Base-by-base conservation (phyloP, 2,113 vertebrate species). In the Emydocephalus ijimae region DNA sequence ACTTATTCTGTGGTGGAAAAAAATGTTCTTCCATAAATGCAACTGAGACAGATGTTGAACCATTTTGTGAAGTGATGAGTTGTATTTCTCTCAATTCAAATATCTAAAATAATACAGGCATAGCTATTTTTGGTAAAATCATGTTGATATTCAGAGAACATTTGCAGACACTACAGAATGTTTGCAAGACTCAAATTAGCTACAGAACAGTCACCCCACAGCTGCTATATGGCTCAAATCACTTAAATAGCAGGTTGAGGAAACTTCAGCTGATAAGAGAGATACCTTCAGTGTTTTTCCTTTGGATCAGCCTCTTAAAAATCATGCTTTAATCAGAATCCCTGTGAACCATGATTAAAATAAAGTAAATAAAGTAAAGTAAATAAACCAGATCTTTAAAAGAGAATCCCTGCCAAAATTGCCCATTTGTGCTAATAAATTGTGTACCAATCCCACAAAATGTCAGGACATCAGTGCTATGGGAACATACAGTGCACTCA, bases 201-300 rank as follows among this genome's bases (percentile, higher is more conserved):
- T 87, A 23, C 87, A 61, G 48, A 43, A 18, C 45, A 52, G 5
- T 24, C 0, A 0, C 10, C 90, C 23, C 74, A 0, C 85, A 0
- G 55, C 87, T 0, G 56, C n/a, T 0, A 0, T 0, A 54, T 0
- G 57, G 9, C 89, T 48, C 54, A 64, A 0, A 0, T 20, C 1
- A 87, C 29, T 89, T 29, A 8, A 64, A 93, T 50, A 20, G n/a
- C 23, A 64, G 24, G 48, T 39, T 64, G 20, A 90, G 61, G 14
- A 56, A 56, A 1, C 15, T 39, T n/a, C 34, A 39, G 24, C 52
- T 89, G 87, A 88, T 74, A 61, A 45, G 57, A 4, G 8, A 54
- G 24, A 89, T 0, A 81, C 9, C 29, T 34, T 24, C 39, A 85
- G 29, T 52, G 56, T 7, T 20, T 61, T 34, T 87, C 21, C 50